Evolutionary conservation across 2,797 vertebrate genomes (phyloP), one percentile per base, ranked within the genome.

Genomic region (Hippoglossus hippoglossus): DNA sequence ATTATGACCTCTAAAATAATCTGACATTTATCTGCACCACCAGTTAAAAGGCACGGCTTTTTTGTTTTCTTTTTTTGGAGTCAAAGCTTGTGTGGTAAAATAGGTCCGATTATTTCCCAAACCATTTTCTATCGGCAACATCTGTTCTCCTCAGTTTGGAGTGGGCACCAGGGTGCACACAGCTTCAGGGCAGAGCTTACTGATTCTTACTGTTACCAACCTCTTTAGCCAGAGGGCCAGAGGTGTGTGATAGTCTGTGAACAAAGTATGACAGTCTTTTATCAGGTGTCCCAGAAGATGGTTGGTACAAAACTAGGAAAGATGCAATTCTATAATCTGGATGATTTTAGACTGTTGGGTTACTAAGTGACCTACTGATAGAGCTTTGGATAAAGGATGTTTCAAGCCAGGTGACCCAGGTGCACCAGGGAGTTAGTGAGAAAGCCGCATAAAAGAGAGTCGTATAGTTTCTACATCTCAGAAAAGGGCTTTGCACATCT

Each of bases 91-190:
- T 57, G 49, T 34, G 16, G 22, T 63, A 25, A 77, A 86, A 75
- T 74, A 55, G 80, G 84, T 77, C 79, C 64, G 39, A 74, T 81
- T 76, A 67, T 85, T 83, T 75, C 49, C 26, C 39, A 67, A 65
- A 77, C 75, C 22, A 70, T 77, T 66, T 79, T 72, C 54, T 50
- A 75, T 81, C 58, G 62, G 59, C 41, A 62, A 70, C 53, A 79
- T 79, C 64, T 78, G 64, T 81, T 78, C 31, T 77, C 52, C 65
- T 34, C 51, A 66, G 53, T 68, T 49, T 62, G 31, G 61, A 79
- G 57, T 68, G 60, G 60, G 62, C 71, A 79, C 57, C 61, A 57
- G 76, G 69, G 63, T 71, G 54, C 44, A 52, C 53, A 59, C 67
- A 66, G 72, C 79, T 81, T 74, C 69, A 63, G 74, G 74, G 81